Evolutionary conservation across 1,140 invertebrate species (phyloP), one percentile per base, ranked within the genome.

Genomic region (Drosophila parvula): DNA sequence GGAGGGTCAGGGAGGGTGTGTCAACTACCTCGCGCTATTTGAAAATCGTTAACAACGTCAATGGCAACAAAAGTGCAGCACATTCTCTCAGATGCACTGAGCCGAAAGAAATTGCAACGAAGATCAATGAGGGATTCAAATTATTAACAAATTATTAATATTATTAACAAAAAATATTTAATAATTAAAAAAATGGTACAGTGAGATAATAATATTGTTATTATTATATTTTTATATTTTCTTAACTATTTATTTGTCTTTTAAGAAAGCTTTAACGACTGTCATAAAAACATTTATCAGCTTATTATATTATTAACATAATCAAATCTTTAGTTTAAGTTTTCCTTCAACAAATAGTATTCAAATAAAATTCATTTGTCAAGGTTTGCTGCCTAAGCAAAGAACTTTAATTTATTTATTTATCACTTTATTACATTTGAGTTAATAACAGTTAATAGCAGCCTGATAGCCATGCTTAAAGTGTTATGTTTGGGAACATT

Each of bases 1-100:
- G 22, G 16, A 6, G 6, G 41, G 30, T n/a, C n/a, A 14, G 34
- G 48, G 58, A 22, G 18, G 12, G 34, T 32, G 53, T 41, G 44
- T 32, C 47, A 74, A 53, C 50, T 75, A 65, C 53, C 40, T 70
- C 50, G 47, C 47, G 56, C 57, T 82, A 84, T 84, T 84, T 79
- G 81, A 74, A 81, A 85, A 85, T 85, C 81, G 81, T 85, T 85
- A 85, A 78, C 81, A 78, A 78, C 64, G 81, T 74, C 69, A 84
- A 76, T 76, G 65, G 73, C 73, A 73, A 73, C 70, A 74, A 73
- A 74, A 51, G 18, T 73, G 70, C 70, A 71, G 38, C 67, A 47
- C 18, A 50, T n/a, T 65, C 36, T 18, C 57, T 28, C n/a, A 12
- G 12, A 27, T 62, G 51, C 61, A 60, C 61, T 60, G 9, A 18